These are phyloP conservation scores for Lacanobia oleracea DNA, from an alignment of 2,888 invertebrate species.

Conservation along the genomic window DNA sequence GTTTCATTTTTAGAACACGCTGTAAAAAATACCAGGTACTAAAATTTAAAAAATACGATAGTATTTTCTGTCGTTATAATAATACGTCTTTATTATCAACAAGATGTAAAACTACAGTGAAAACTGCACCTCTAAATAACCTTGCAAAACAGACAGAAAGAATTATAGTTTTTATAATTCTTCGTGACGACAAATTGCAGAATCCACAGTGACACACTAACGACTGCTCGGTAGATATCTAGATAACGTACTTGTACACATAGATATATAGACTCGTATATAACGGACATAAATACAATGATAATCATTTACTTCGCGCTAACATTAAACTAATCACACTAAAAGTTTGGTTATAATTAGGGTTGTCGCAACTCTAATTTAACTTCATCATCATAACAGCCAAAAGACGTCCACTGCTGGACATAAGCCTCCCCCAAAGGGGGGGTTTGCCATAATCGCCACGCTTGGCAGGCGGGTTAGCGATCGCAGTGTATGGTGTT, in stretches of 20 bases:
- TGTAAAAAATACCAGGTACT: too few species aligned
- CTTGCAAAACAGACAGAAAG: slow-evolving; percentile 9
- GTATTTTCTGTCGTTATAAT: too few species aligned
- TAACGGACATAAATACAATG: slow-evolving; percentile 40
- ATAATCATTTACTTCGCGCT: slow-evolving; percentile 35
- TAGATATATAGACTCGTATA: slow-evolving; percentile 4
- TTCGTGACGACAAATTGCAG: slow-evolving; percentile 25
- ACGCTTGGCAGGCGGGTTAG: too few species aligned
- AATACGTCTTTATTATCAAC: not conserved
- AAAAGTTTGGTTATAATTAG: slow-evolving; percentile 17
- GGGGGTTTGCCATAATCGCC: too few species aligned
- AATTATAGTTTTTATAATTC: slow-evolving; percentile 12
- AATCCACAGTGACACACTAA: slow-evolving; percentile 11
- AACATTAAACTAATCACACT: slow-evolving; percentile 41
- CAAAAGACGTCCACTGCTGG: too few species aligned
- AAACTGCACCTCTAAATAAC: not conserved
- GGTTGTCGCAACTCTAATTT: slow-evolving; percentile 23
- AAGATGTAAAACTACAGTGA: not conserved
- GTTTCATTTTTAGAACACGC: too few species aligned
- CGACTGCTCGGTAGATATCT: slow-evolving; percentile 9
- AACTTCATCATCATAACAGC: too few species aligned
- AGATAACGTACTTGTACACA: slow-evolving; percentile 8
- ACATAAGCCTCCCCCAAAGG: too few species aligned
- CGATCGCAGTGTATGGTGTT: too few species aligned
- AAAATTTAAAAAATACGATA: too few species aligned